Evolutionary conservation across 2,888 invertebrate species (phyloP).

Genomic region (Alviniconcha strummeri): DNA sequence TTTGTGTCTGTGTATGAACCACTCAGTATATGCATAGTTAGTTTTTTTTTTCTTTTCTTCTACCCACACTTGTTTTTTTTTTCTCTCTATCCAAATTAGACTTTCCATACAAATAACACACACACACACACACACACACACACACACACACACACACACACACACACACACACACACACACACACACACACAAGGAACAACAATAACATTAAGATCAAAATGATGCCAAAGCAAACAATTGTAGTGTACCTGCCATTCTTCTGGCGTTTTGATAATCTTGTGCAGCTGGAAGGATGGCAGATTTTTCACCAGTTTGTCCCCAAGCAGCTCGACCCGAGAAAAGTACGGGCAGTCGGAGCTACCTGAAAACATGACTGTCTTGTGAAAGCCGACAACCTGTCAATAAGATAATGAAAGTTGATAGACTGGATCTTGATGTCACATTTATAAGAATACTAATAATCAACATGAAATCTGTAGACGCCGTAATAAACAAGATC

Average conservation of each 20-base stretch:
- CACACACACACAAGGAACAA: neutral
- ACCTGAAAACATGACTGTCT: constrained; percentile 53
- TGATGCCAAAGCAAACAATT: neutral
- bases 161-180: constrained; percentile 12
- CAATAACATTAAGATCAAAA: neutral
- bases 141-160: constrained; percentile 17
- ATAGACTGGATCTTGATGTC: neutral
- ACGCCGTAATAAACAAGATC: too few species aligned
- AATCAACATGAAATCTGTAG: too few species aligned
- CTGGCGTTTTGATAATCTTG: constrained; percentile 68
- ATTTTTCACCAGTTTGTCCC: constrained; percentile 67
- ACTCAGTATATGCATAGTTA: neutral
- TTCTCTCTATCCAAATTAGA: neutral
- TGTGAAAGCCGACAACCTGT: neutral
- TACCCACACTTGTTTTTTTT: neutral
- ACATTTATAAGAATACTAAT: neutral
- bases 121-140: neutral
- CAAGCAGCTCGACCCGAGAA: constrained; percentile 70
- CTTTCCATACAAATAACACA: too few species aligned
- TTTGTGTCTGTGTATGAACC: neutral
- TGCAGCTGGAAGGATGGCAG: constrained; percentile 70
- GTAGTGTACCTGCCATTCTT: constrained; percentile 69
- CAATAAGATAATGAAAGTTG: neutral
- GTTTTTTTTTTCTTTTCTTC: neutral
- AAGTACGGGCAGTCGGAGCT: constrained; percentile 71